Conservation (phyloP, 2,888 invertebrate species). For the Macrostomum cliftonense region DNA sequence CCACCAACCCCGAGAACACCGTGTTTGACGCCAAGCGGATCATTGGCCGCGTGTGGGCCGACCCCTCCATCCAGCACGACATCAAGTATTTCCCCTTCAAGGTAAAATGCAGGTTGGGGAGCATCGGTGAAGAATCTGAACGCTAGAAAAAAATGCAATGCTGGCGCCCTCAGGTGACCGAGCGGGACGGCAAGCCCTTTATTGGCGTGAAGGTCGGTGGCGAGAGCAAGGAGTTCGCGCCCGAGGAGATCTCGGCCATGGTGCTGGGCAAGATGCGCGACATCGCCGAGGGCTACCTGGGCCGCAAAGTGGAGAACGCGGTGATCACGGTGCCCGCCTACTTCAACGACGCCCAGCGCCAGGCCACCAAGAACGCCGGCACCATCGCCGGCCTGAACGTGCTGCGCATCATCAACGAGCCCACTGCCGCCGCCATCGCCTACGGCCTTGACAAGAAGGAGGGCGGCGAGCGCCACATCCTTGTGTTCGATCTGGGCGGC, state of each 20-base stretch:
- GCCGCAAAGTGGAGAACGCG: constrained; percentile 43
- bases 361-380: constrained; percentile 67
- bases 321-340: constrained; percentile 39
- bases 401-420: constrained; percentile 57
- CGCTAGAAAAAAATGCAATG: no score
- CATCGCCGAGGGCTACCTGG: constrained; percentile 44
- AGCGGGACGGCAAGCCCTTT: constrained; percentile 8
- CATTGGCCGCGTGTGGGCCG: constrained; percentile 7
- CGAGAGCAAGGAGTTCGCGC: constrained; percentile 58
- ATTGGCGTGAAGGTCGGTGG: constrained; percentile 16
- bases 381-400: constrained; percentile 65
- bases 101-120: no score
- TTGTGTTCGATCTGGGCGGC: constrained; percentile 53
- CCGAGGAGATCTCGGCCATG: constrained; percentile 79
- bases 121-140: no score
- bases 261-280: constrained; percentile 74
- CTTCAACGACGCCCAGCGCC: constrained; percentile 36
- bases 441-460: constrained; percentile 80
- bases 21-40: constrained; percentile 32
- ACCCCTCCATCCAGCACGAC: not conserved
- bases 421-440: constrained; percentile 53
- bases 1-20: constrained; percentile 56
- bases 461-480: constrained; percentile 41
- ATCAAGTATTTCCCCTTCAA: not conserved
- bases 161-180: constrained; percentile 8